Percentiles rank a stretch among this genome's conserved stretches.
These are phyloP conservation scores for Sorex fumeus DNA, from an alignment of 2,113 vertebrate species.

Conservation along the genomic window DNA sequence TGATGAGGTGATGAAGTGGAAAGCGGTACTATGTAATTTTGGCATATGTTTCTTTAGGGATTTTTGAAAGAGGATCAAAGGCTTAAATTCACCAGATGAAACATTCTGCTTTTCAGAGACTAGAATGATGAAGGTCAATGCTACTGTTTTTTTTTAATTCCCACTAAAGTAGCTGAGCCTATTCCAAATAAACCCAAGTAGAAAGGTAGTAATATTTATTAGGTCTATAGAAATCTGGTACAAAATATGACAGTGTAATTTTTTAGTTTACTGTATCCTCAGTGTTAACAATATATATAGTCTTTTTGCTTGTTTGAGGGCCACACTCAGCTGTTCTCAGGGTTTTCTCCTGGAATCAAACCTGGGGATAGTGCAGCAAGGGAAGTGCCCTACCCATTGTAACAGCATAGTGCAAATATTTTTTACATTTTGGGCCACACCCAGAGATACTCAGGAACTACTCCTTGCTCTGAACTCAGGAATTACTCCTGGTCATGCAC, in stretches of 20 bases:
- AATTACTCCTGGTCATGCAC: too few species aligned
- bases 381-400: too few species aligned
- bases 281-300: constrained; percentile 22
- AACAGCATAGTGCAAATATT: not conserved
- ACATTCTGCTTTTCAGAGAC: constrained; percentile 59
- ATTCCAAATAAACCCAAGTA: constrained; percentile 63
- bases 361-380: too few species aligned
- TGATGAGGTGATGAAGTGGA: constrained; percentile 81
- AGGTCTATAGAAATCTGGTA: not conserved
- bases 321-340: too few species aligned
- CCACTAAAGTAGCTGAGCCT: constrained; percentile 33
- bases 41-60: constrained; percentile 78
- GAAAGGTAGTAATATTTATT: not conserved
- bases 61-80: constrained; percentile 80
- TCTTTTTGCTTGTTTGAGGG: too few species aligned
- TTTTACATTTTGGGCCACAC: not conserved
- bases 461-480: too few species aligned
- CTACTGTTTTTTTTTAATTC: constrained; percentile 24
- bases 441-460: too few species aligned
- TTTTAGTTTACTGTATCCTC: not conserved
- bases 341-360: too few species aligned
- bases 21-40: constrained; percentile 76
- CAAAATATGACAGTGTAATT: constrained; percentile 16
- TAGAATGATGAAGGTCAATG: constrained; percentile 72
- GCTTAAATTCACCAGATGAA: constrained; percentile 73